A percentile compares a stretch with the other conserved stretches of the same genome.
Evolutionary conservation across 2,797 vertebrate genomes (phyloP).

Genomic region (Crax fasciolata): DNA sequence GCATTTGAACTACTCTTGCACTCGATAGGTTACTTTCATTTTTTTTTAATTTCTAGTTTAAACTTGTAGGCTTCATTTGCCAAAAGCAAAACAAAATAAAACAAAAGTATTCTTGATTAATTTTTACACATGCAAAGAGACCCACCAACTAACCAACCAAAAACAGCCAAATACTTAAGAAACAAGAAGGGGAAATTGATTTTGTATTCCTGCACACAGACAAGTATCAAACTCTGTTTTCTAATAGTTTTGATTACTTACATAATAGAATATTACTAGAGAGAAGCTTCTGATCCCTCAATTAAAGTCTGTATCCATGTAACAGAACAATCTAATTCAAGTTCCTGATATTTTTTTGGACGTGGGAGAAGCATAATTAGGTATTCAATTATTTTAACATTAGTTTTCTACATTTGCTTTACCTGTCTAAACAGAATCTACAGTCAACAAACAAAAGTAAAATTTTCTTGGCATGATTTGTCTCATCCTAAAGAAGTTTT

Average conservation of each 20-base stretch:
- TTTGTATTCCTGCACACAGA: not conserved
- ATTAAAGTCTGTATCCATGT: fast-evolving
- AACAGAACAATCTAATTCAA: not conserved
- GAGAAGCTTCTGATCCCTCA: not conserved
- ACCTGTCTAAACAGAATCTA: not conserved
- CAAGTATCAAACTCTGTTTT: not conserved
- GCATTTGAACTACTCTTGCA: not conserved
- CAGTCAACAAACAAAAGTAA: not conserved
- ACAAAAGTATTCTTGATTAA: fast-evolving
- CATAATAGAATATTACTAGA: not conserved
- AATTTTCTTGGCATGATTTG: not conserved
- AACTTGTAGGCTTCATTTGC: not conserved
- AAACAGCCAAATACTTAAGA: not conserved
- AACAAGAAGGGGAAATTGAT: not conserved
- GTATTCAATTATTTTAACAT: fast-evolving
- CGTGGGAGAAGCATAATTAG: not conserved
- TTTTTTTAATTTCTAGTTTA: not conserved
- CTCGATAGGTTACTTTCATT: not conserved
- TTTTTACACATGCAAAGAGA: not conserved
- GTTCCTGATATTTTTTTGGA: not conserved
- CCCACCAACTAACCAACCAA: not conserved
- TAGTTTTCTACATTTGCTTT: not conserved
- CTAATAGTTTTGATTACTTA: not conserved
- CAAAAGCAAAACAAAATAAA: not conserved
- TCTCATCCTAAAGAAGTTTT: not conserved